Evolutionary conservation across 2,888 invertebrate species (phyloP), one percentile per base, ranked within the genome.

Genomic region (Lasioglossum zephyrum): DNA sequence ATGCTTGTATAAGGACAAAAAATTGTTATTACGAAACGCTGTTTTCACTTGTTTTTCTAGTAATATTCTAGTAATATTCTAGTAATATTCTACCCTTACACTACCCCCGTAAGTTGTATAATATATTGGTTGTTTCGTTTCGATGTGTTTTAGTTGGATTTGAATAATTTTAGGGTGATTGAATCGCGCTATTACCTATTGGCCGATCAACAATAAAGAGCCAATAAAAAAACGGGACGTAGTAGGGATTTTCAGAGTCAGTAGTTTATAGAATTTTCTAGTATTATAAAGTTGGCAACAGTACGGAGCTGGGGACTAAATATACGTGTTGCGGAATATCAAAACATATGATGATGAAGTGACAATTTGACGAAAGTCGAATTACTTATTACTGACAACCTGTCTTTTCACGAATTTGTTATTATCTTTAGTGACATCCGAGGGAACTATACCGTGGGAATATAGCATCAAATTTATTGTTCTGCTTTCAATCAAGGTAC

Each of bases 321-420:
- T 66, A 82, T 69, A 78, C 79, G 70, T 87, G 79, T 81, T 86
- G 85, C 81, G 69, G 84, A 84, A 85, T 87, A 87, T 89, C 90
- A 91, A 92, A 92, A 92, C 91, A 91, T 90, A 91, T 86, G 92
- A 91, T 84, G 91, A 91, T 92, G 87, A 92, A 91, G 88, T 92
- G 90, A 92, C 88, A 90, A 91, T 92, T 92, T 92, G 73, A 81
- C 60, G 66, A 89, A 73, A 77, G 81, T 86, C 70, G 74, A 84
- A 85, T 85, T 84, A 85, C 49, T 80, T 70, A 80, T 73, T 77
- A 70, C 39, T 60, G 69, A 60, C 60, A 76, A 77, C 36, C 22
- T 26, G 53, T 31, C 76, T 77, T 88, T 41, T 66, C 57, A 77
- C 31, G 63, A 82, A 77, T 60, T 26, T 72, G 66, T 75, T 69